Percentiles rank a stretch among this genome's conserved stretches.
phyloP scores from a whole-genome alignment of 1,140 invertebrate genomes.

The Macrosteles quadrilineatus region DNA sequence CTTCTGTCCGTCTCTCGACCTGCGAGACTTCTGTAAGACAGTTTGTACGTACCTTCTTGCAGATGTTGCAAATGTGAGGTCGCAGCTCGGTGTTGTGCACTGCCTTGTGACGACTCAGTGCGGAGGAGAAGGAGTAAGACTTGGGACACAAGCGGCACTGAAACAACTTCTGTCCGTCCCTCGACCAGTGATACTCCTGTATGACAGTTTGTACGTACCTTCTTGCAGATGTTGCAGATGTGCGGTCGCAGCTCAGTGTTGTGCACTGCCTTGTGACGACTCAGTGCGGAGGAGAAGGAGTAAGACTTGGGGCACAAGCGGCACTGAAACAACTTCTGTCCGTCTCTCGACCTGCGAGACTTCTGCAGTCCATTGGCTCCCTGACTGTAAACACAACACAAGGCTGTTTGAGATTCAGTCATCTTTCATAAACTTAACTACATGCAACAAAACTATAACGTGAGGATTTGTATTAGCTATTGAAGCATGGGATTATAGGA shows the following conservation, averaged over 20 bases:
- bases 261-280: conserved; percentile 41
- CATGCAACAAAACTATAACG: too few relatives aligned
- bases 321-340: conserved; percentile 40
- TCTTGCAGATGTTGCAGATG: conserved; percentile 39
- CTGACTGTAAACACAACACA: too few relatives aligned
- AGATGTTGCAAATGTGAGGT: conserved; percentile 38
- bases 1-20: conserved; percentile 38
- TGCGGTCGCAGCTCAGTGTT: conserved; percentile 39
- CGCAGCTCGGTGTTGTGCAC: conserved; percentile 40
- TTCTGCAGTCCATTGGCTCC: conserved; percentile 8
- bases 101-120: conserved; percentile 40
- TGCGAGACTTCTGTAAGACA: conserved; percentile 34
- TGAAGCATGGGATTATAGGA: too few relatives aligned
- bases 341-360: conserved; percentile 38
- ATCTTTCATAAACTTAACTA: too few relatives aligned
- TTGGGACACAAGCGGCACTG: conserved; percentile 40
- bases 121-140: conserved; percentile 40
- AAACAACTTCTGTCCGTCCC: conserved; percentile 37
- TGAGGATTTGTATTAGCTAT: too few relatives aligned
- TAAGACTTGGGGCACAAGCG: conserved; percentile 40
- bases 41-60: too few relatives aligned
- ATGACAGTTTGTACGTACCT: too few relatives aligned
- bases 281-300: conserved; percentile 40
- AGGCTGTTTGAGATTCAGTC: too few relatives aligned
- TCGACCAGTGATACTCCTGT: conserved; percentile 33